These are phyloP conservation scores for Limosa lapponica DNA, from an alignment of 2,797 vertebrate species.

Conservation along the genomic window DNA sequence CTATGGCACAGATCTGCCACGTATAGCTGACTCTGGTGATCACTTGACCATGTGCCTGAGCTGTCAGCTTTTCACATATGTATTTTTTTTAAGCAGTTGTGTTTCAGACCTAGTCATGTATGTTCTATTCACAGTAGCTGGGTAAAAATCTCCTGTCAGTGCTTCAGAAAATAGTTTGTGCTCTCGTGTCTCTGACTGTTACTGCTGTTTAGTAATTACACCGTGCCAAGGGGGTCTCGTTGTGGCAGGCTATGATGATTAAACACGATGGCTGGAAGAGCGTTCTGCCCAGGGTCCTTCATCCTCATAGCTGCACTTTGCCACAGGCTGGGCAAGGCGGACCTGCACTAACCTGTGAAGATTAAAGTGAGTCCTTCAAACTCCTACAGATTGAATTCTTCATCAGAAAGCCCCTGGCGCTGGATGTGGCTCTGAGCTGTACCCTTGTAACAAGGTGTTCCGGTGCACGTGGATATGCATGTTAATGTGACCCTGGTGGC, in stretches of 20 bases:
- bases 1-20: accelerated
- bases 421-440: background rate
- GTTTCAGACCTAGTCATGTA: background rate
- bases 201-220: background rate
- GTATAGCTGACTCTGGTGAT: background rate
- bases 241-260: background rate
- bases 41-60: background rate
- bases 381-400: background rate
- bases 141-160: background rate
- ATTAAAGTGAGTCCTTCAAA: background rate
- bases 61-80: background rate
- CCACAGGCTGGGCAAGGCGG: background rate
- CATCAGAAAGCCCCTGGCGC: background rate
- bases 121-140: background rate
- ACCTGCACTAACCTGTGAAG: background rate
- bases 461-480: background rate
- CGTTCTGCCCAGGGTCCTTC: background rate
- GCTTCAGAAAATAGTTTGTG: background rate
- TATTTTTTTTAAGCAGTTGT: background rate
- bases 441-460: background rate
- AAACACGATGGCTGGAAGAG: background rate
- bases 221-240: accelerated
- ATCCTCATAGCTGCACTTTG: background rate
- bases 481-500: background rate
- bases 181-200: background rate